Percentiles rank a stretch among this genome's conserved stretches.
phyloP scores from a whole-genome alignment of 1,140 invertebrate species.

The Panagrolaimus sp. region DNA sequence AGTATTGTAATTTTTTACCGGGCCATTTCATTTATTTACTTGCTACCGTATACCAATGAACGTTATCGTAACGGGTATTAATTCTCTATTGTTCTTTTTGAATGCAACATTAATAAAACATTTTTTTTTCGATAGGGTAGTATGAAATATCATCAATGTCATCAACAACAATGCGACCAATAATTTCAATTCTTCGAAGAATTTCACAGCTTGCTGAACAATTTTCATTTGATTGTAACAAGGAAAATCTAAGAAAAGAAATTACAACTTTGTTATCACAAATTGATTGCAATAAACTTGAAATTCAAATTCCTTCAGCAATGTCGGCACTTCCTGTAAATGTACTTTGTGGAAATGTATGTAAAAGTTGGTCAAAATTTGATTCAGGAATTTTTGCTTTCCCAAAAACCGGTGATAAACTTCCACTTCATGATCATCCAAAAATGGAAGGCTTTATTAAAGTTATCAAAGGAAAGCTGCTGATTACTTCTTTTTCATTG shows the following conservation, averaged over 20 bases:
- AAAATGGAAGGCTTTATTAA: slow-evolving; percentile 40
- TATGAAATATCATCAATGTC: too few relatives aligned
- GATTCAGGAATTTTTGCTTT: slow-evolving; percentile 37
- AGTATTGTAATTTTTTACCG: too few relatives aligned
- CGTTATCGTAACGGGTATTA: too few relatives aligned
- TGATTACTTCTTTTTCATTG: slow-evolving; percentile 36
- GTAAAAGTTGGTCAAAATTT: slow-evolving; percentile 1
- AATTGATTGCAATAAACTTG: background rate
- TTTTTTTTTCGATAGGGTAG: too few relatives aligned
- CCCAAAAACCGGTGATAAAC: slow-evolving; percentile 27
- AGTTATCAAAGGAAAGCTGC: slow-evolving; percentile 27
- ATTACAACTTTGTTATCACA: background rate
- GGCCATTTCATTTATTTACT: too few relatives aligned
- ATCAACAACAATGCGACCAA: too few relatives aligned
- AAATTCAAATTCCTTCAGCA: background rate
- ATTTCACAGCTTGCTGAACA: background rate
- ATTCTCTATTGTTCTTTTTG: too few relatives aligned
- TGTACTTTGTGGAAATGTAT: background rate
- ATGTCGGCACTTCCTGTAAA: background rate
- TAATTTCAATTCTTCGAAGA: too few relatives aligned
- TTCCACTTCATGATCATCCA: slow-evolving; percentile 46
- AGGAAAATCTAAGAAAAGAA: background rate
- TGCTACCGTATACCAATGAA: too few relatives aligned
- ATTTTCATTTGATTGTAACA: background rate
- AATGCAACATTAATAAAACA: too few relatives aligned